Evolutionary conservation across 1,140 invertebrate genomes (phyloP).

Genomic region (Dreissena polymorpha): DNA sequence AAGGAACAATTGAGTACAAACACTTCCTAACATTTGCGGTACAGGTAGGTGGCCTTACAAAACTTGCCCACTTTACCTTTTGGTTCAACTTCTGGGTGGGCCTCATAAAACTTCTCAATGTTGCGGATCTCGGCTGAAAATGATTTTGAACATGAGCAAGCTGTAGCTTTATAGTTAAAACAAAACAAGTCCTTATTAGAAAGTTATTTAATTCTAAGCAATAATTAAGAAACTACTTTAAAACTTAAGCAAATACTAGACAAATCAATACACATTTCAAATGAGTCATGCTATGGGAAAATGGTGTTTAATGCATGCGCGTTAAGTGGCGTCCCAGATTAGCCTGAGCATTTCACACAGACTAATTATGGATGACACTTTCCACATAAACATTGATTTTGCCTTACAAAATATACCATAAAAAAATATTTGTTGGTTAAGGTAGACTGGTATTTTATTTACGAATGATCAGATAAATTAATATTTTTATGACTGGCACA

Average conservation of each 20-base stretch:
- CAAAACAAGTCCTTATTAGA: neutral
- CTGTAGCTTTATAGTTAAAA: neutral
- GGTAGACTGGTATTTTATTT: no score
- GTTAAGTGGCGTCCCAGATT: no score
- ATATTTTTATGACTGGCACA: no score
- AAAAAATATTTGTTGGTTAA: no score
- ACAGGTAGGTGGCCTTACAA: neutral
- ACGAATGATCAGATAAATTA: no score
- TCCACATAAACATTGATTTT: no score
- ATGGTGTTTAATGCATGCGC: no score
- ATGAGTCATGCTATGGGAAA: no score
- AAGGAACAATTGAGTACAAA: no score
- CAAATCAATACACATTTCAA: neutral
- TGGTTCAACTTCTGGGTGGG: conserved; percentile 45
- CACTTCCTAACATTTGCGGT: neutral
- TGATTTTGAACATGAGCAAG: neutral
- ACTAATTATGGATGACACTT: no score
- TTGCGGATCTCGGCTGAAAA: conserved; percentile 45
- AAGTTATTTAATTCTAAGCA: neutral
- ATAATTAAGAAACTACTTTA: neutral
- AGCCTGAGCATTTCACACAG: no score
- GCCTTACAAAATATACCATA: no score
- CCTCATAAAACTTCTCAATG: conserved; percentile 40
- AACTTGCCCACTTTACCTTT: conserved; percentile 21
- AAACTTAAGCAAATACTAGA: neutral